Percentiles rank a stretch among this genome's conserved stretches.
phyloP scores from a whole-genome alignment of 2,797 vertebrate genomes.

The Ctenopoma multispine region DNA sequence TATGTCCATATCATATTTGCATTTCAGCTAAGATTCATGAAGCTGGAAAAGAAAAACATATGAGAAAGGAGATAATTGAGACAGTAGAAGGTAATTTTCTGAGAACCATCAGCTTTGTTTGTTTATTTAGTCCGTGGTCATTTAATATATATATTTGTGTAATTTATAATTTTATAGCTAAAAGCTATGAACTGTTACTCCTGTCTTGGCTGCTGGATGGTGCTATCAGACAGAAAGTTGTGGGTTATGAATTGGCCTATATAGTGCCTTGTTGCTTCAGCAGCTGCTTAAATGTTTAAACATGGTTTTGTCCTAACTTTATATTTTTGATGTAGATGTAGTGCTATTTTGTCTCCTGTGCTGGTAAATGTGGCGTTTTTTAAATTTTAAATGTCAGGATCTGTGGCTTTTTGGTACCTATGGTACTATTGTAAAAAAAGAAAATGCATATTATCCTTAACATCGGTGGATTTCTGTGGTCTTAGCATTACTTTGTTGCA shows the following conservation, averaged over 20 bases:
- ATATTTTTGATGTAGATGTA: too few relatives aligned
- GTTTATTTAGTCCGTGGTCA: not conserved
- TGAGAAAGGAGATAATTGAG: conserved; percentile 61
- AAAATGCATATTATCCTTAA: too few relatives aligned
- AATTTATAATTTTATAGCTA: not conserved
- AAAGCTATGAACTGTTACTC: not conserved
- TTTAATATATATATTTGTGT: not conserved
- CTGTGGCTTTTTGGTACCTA: too few relatives aligned
- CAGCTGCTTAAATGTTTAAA: conserved; percentile 1
- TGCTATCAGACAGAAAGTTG: conserved; percentile 5
- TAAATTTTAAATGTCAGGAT: not conserved
- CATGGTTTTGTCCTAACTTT: too few relatives aligned
- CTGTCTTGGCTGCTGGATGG: conserved; percentile 8
- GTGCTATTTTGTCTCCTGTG: too few relatives aligned
- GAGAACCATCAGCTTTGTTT: not conserved
- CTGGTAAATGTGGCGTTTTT: too few relatives aligned
- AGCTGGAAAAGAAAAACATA: conserved; percentile 38
- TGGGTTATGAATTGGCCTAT: conserved; percentile 2
- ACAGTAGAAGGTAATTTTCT: conserved; percentile 64
- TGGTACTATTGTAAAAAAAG: too few relatives aligned
- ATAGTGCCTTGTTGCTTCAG: conserved; percentile 10
- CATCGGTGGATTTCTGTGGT: not conserved
- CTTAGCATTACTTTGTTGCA: conserved; percentile 19
- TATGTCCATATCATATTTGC: conserved; percentile 24
- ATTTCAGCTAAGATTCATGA: conserved; percentile 62